Evolutionary conservation across 1,140 invertebrate species (phyloP), one percentile per base, ranked within the genome.

Genomic region (Orussus abietinus): DNA sequence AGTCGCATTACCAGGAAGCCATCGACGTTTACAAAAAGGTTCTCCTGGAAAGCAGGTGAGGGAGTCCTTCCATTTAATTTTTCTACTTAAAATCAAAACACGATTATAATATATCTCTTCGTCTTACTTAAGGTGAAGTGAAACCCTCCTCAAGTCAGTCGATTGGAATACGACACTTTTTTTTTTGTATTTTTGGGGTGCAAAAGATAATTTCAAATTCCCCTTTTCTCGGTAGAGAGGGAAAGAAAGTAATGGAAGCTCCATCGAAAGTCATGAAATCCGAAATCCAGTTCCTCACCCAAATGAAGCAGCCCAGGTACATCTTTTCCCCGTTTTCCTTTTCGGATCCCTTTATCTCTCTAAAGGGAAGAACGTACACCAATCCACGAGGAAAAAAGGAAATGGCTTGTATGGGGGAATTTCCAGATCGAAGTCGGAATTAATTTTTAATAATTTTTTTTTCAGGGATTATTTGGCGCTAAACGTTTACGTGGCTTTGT

Each of bases 1-100:
- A 94, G 22, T 86, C 87, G 22, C 94, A 98, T 67, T 98, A 97
- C 69, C 94, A 98, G 71, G 96, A 98, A 73, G 94, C 96, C 14
- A 98, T 98, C 53, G 96, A 99, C 71, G 93, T 98, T 51, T 99
- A 99, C 63, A 99, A 99, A 70, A 82, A 91, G 48, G 81, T 98
- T 34, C 74, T 98, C 10, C 66, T 95, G 1, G 91, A 95, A 52
- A 94, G 96, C 72, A 86, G 89, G 88, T 90, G 62, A 55, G 53
- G 51, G n/a, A n/a, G n/a, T n/a, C n/a, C n/a, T n/a, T n/a, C n/a
- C n/a, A n/a, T n/a, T n/a, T 13, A 3, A 4, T 9, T 10, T 32
- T 4, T 5, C 13, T 4, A 10, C n/a, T 10, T n/a, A 32, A 4
- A 7, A 14, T 32, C 4, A 32, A 1, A 32, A 12, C 3, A 32